Evolutionary conservation across 2,888 invertebrate species (phyloP), one percentile per base, ranked within the genome.

Genomic region (Dione vanillae): DNA sequence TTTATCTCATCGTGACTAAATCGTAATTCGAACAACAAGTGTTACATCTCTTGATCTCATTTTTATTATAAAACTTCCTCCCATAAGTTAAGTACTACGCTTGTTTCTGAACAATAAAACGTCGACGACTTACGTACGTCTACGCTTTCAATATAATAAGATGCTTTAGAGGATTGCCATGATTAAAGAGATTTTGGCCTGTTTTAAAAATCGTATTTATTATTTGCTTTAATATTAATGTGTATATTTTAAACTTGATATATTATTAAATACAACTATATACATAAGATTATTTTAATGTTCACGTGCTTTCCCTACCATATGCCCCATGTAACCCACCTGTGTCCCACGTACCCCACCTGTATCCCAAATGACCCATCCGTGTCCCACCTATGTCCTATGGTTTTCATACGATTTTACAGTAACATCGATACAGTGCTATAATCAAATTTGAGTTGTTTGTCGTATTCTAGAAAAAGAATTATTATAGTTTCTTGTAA

Each of bases 141-240:
- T 69, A 64, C 69, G 69, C 69, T 64, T 69, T 69, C 68, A 69
- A 62, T 69, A 51, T 64, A 64, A 62, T 62, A 54, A 67, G 59
- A 27, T 41, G 45, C 40, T 54, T 37, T 20, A n/a, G 62, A 68
- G 69, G 62, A 54, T 19, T 64, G 19, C 62, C 62, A 56, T 37
- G n/a, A 16, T 68, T 19, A 43, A 37, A 49, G 14, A 14, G 8
- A 67, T 20, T 61, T 51, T 41, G 27, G 43, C 51, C 49, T 11
- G 19, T 43, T 59, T 20, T 19, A 16, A 62, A 35, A 12, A 45
- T 19, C 14, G 16, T 62, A 1, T 35, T 27, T 10, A 45, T 37
- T 16, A 10, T 19, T n/a, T 37, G 35, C 35, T 37, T 54, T n/a
- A 11, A 16, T 37, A 16, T 10, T 27, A 12, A 52, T 12, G 5